phyloP scores from a whole-genome alignment of 1,140 invertebrate genomes.

The Daktulosphaira vitifoliae region DNA sequence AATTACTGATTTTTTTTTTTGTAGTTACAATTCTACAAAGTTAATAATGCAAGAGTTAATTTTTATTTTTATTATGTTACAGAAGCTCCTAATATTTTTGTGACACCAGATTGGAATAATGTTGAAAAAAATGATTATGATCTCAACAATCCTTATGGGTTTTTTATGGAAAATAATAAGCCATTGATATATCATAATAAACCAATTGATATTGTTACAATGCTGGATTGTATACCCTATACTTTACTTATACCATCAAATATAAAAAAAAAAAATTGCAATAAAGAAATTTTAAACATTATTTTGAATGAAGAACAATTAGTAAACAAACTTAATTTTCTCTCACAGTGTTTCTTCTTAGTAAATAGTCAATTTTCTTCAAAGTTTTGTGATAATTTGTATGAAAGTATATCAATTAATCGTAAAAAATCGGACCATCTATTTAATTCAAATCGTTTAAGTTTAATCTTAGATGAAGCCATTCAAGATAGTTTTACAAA shows the following conservation, averaged over 20 bases:
- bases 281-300: slow-evolving; percentile 15
- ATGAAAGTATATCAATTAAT: not conserved
- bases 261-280: slow-evolving; percentile 1
- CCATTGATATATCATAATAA: slow-evolving; percentile 3
- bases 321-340: slow-evolving; percentile 7
- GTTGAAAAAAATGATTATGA: slow-evolving; percentile 17
- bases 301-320: slow-evolving; percentile 4
- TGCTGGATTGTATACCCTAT: slow-evolving; percentile 13
- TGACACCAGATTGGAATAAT: slow-evolving; percentile 4
- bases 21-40: too few relatives aligned
- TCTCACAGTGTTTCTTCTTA: slow-evolving; percentile 20
- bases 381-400: slow-evolving; percentile 1
- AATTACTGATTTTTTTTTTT: too few relatives aligned
- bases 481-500: slow-evolving; percentile 7
- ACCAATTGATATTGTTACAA: not conserved
- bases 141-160: slow-evolving; percentile 19
- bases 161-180: not conserved
- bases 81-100: not conserved
- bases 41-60: too few relatives aligned
- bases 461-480: slow-evolving; percentile 4
- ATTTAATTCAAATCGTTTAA: slow-evolving; percentile 2
- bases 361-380: slow-evolving; percentile 13
- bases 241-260: slow-evolving; percentile 13
- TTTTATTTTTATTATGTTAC: too few relatives aligned
- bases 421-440: not conserved